Evolutionary conservation across 2,113 vertebrate species (phyloP).

Genomic region (Struthio camelus): DNA sequence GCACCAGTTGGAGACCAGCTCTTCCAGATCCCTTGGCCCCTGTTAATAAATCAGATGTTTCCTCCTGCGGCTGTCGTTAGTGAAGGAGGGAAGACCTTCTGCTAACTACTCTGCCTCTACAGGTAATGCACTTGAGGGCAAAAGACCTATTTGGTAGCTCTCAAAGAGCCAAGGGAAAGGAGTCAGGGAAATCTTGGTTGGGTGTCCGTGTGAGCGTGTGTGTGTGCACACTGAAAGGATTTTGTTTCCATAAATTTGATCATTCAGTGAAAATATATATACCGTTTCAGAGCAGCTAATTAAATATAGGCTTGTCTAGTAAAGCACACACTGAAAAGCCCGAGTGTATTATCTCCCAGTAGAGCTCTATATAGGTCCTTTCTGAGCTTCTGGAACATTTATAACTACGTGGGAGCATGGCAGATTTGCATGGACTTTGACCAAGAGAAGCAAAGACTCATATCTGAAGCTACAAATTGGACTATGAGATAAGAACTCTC

Average conservation of each 20-base stretch:
- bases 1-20: neutral
- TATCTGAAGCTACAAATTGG: constrained; percentile 59
- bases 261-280: fast-evolving
- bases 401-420: neutral
- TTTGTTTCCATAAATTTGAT: neutral
- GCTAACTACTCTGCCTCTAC: neutral
- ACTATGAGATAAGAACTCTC: constrained; percentile 62
- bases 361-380: neutral
- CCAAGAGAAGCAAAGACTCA: neutral
- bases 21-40: neutral
- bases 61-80: neutral
- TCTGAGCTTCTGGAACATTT: neutral
- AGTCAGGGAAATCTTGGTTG: fast-evolving
- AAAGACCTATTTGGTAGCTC: neutral
- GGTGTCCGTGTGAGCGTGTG: no score
- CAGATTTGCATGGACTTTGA: constrained; percentile 52
- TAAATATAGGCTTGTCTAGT: neutral
- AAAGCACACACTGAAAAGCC: neutral
- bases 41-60: fast-evolving
- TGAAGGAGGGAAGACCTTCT: neutral
- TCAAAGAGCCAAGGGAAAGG: neutral
- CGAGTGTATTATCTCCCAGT: neutral
- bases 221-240: neutral
- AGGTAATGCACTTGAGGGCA: neutral
- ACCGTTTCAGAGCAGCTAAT: neutral